Evolutionary conservation across 2,888 invertebrate species (phyloP), one percentile per base, ranked within the genome.

Genomic region (Tachystola acroxantha): DNA sequence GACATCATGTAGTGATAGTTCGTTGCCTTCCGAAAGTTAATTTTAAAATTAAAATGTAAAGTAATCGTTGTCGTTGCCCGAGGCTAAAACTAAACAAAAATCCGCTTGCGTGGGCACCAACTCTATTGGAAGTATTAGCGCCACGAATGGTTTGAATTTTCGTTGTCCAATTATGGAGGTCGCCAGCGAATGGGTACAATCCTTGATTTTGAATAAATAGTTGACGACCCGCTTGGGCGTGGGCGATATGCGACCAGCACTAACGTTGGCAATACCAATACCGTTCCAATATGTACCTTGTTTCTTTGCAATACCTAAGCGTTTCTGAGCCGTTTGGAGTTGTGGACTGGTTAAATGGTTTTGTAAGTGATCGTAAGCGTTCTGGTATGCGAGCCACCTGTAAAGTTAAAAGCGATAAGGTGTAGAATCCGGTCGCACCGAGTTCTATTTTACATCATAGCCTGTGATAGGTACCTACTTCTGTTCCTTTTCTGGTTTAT

Each of bases 151-250:
- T 38, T 44, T 34, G 32, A 43, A 48, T 40, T 46, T 42, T 44
- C 34, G 39, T 36, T 38, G 37, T 34, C 40, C 46, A 39, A 40
- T 39, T 44, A 42, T 39, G 39, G 42, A 41, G 45, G 48, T 42
- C 46, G 57, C 46, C 61, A 53, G 58, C 57, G 54, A 64, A 64
- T 62, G 63, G 59, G 61, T 60, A 64, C 69, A 69, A 77, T 80
- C 71, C 75, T 78, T 76, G 73, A 70, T 78, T 80, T 73, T 67
- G 71, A 69, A 79, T 76, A 75, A 77, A 72, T 76, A 70, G 73
- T 69, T 63, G 66, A 63, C 64, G 65, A 64, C 56, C 55, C 57
- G 65, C 69, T 69, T 59, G 52, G 69, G 69, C 62, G 84, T 81
- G 73, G 84, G 82, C 69, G 76, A 64, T 69, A 73, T 70, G 70